These are phyloP conservation scores for Montipora cactus DNA, from an alignment of 64 coral and sea anemone genomes.

Conservation along the genomic window DNA sequence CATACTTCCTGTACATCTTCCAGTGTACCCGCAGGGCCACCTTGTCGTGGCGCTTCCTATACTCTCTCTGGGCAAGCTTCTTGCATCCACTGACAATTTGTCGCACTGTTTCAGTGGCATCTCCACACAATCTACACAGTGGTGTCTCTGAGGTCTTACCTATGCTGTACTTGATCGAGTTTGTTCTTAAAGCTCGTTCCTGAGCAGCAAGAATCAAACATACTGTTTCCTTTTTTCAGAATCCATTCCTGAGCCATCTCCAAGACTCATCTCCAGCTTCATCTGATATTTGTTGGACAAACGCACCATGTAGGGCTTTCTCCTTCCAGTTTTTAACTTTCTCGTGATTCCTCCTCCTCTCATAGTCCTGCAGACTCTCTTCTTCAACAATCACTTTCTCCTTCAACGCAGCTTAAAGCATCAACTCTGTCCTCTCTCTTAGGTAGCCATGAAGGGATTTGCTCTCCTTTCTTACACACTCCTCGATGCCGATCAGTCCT, in stretches of 20 bases:
- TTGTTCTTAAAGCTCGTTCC: constrained; percentile 25
- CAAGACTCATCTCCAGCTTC: constrained; percentile 8
- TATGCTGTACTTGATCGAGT: constrained; percentile 11
- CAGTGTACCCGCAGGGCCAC: constrained; percentile 11
- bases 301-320: constrained; percentile 33
- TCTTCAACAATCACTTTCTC: constrained; percentile 24
- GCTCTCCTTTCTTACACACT: constrained; percentile 23
- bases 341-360: constrained; percentile 13
- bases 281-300: background rate
- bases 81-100: constrained; percentile 41
- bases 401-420: constrained; percentile 27
- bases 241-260: background rate
- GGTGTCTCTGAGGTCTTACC: constrained; percentile 11
- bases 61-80: constrained; percentile 44
- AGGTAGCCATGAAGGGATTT: constrained; percentile 36
- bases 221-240: constrained; percentile 14
- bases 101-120: constrained; percentile 14
- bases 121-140: constrained; percentile 54
- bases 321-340: constrained; percentile 34
- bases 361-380: background rate
- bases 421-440: constrained; percentile 31
- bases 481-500: constrained; percentile 31
- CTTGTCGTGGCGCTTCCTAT: constrained; percentile 1
- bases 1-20: background rate
- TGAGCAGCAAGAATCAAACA: constrained; percentile 29